Evolutionary conservation across 2,888 invertebrate species (phyloP).

Genomic region (Agonopterix alstromeriana): DNA sequence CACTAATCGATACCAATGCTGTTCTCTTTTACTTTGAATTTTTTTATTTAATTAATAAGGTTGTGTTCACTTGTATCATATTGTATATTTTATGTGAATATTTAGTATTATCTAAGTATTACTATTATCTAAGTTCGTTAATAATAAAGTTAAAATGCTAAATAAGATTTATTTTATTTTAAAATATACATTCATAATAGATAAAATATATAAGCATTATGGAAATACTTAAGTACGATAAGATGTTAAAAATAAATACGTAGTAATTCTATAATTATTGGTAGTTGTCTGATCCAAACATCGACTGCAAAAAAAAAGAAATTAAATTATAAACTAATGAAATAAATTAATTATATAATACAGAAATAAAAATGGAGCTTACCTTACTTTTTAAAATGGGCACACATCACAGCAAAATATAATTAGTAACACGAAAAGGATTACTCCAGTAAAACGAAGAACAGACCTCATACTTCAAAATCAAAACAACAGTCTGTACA

Average conservation of each 20-base stretch:
- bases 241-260: neutral
- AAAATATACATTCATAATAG: neutral
- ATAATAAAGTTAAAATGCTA: neutral
- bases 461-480: too few species aligned
- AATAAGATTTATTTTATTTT: neutral
- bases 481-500: too few species aligned
- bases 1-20: slow-evolving; percentile 35
- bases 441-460: too few species aligned
- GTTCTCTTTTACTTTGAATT: slow-evolving; percentile 11
- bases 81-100: slow-evolving; percentile 13
- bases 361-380: neutral
- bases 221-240: slow-evolving; percentile 8
- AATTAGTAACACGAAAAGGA: too few species aligned
- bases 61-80: slow-evolving; percentile 36
- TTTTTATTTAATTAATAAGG: slow-evolving; percentile 15
- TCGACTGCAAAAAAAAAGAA: slow-evolving; percentile 58
- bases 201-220: slow-evolving; percentile 10
- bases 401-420: too few species aligned
- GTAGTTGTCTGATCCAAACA: slow-evolving; percentile 69
- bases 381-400: too few species aligned
- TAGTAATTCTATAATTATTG: slow-evolving; percentile 24
- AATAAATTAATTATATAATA: neutral
- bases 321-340: slow-evolving; percentile 6
- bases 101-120: slow-evolving; percentile 9
- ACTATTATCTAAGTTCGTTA: slow-evolving; percentile 31